These are phyloP conservation scores for Sisyra nigra DNA, from an alignment of 2,888 invertebrate genomes.

Conservation along the genomic window DNA sequence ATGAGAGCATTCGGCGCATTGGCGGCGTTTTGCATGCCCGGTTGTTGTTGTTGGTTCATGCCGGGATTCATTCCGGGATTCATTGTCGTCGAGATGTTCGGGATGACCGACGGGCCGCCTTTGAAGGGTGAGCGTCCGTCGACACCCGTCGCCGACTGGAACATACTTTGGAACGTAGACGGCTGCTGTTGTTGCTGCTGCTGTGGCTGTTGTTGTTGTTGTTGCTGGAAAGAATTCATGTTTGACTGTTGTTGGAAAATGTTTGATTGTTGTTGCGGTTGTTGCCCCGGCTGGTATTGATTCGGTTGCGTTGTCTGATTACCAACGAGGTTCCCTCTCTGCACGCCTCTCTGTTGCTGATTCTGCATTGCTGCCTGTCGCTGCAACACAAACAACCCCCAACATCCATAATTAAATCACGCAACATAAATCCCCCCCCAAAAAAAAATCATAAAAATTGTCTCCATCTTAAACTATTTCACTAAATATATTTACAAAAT, in stretches of 20 bases:
- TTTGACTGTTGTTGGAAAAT: constrained; percentile 17
- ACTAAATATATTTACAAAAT: no score
- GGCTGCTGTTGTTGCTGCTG: constrained; percentile 10
- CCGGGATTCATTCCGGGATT: constrained; percentile 20
- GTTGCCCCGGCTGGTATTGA: constrained; percentile 18
- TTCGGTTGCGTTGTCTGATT: constrained; percentile 23
- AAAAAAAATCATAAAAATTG: no score
- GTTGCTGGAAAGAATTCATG: constrained; percentile 19
- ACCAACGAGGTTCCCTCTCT: constrained; percentile 24
- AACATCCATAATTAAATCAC: no score
- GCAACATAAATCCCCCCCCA: no score
- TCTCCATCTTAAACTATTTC: no score
- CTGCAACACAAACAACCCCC: constrained; percentile 8
- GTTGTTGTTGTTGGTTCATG: constrained; percentile 26
- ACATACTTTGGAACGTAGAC: no score
- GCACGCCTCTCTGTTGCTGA: constrained; percentile 18
- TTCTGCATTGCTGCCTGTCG: constrained; percentile 17
- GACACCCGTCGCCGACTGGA: no score
- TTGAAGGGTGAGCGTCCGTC: constrained; percentile 19
- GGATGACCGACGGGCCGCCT: constrained; percentile 35
- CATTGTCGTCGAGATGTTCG: constrained; percentile 25
- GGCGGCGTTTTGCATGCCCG: constrained; percentile 26
- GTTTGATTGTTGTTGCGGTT: constrained; percentile 17
- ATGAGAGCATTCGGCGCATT: constrained; percentile 56
- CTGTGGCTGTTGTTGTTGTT: constrained; percentile 20